These are phyloP conservation scores for Micronisus gabar DNA, from an alignment of 2,113 vertebrate genomes.

Conservation along the genomic window DNA sequence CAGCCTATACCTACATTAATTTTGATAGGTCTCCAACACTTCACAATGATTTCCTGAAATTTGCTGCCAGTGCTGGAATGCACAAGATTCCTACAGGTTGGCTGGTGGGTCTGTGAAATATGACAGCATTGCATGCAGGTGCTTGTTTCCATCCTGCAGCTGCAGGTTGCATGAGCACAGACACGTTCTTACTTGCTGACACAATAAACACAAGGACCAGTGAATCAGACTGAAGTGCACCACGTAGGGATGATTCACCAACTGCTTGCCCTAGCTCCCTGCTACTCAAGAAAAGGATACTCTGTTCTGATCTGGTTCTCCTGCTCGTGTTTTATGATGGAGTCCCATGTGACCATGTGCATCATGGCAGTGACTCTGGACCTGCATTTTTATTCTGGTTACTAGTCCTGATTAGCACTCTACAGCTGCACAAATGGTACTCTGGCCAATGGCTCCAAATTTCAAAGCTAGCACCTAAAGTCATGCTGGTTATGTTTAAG, in stretches of 20 bases:
- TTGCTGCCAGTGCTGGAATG: neutral
- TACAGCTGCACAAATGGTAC: neutral
- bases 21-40: neutral
- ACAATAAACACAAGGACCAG: neutral
- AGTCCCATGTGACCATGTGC: neutral
- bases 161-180: neutral
- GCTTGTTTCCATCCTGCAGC: neutral
- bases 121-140: neutral
- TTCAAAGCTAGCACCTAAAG: neutral
- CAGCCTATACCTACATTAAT: neutral
- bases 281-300: neutral
- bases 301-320: neutral
- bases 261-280: neutral
- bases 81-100: accelerated
- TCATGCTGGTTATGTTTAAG: neutral
- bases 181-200: neutral
- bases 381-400: neutral
- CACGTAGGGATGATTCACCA: accelerated
- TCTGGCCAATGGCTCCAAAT: neutral
- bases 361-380: neutral
- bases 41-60: neutral
- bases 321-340: too few species aligned
- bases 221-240: neutral
- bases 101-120: neutral
- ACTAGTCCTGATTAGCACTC: neutral